Percentiles rank a stretch among this genome's conserved stretches.
phyloP scores from a whole-genome alignment of 2,113 vertebrate species.

The Bubo bubo region DNA sequence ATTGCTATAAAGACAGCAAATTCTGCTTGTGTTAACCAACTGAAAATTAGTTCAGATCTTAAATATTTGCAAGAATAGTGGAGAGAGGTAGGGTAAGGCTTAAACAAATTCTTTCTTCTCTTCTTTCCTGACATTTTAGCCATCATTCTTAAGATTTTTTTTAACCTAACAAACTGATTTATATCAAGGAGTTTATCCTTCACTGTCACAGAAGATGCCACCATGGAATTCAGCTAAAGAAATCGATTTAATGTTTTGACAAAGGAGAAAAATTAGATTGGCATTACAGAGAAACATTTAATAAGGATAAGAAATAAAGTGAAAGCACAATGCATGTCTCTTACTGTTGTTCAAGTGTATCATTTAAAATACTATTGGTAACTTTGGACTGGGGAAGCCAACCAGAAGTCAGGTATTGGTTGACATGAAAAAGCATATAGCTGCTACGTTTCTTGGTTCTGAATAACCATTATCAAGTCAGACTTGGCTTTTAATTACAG shows the following conservation, averaged over 20 bases:
- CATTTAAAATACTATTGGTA: neutral
- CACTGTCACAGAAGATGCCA: conserved; percentile 8
- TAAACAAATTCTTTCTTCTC: neutral
- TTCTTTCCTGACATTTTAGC: neutral
- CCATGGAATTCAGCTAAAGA: neutral
- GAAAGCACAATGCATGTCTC: neutral
- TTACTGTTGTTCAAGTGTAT: neutral
- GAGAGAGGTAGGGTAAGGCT: neutral
- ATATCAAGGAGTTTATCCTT: neutral
- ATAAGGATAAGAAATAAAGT: conserved; percentile 23
- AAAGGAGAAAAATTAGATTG: conserved; percentile 35
- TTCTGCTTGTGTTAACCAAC: neutral
- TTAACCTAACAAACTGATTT: neutral
- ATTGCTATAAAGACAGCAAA: neutral
- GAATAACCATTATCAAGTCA: neutral
- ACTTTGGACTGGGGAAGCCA: neutral
- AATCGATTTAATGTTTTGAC: conserved; percentile 19
- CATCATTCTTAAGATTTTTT: neutral
- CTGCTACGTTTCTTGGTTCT: neutral
- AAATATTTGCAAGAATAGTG: neutral
- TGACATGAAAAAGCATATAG: neutral
- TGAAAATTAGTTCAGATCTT: neutral
- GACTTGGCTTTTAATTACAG: neutral
- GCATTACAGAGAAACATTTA: conserved; percentile 7
- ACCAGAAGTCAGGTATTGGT: neutral